Evolutionary conservation across 2,888 invertebrate species (phyloP).

Genomic region (Sabatieria punctata): DNA sequence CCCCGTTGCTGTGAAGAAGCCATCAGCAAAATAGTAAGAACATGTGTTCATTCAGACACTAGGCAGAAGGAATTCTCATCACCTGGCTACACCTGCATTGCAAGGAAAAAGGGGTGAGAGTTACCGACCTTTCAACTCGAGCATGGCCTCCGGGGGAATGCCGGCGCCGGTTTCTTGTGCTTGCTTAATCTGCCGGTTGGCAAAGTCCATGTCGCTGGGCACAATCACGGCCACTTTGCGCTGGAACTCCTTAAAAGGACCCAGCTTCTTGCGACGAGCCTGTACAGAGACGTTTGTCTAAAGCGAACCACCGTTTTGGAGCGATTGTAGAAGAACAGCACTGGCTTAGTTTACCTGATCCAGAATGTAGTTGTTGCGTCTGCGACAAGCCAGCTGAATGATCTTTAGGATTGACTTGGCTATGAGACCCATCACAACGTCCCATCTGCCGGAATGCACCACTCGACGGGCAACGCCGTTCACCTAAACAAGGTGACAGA

Average conservation of each 20-base stretch:
- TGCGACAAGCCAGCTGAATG: conserved; percentile 28
- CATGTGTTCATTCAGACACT: no score
- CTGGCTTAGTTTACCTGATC: conserved; percentile 75
- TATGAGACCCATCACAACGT: conserved; percentile 66
- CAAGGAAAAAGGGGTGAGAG: no score
- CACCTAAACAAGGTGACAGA: conserved; percentile 36
- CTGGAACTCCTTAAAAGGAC: conserved; percentile 82
- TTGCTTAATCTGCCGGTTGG: conserved; percentile 58
- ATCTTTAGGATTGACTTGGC: conserved; percentile 52
- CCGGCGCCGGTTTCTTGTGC: conserved; percentile 75
- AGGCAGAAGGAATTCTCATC: no score
- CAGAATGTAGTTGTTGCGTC: conserved; percentile 76
- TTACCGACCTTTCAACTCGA: conserved; percentile 88
- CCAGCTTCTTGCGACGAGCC: conserved; percentile 91
- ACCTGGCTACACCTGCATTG: no score
- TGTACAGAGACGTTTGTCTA: conserved; percentile 94
- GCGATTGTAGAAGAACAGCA: neutral
- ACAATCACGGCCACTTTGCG: conserved; percentile 80
- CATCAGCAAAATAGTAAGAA: no score
- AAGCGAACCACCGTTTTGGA: neutral
- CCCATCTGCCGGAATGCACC: conserved; percentile 65
- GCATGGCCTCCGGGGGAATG: conserved; percentile 72
- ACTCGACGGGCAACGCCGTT: conserved; percentile 64
- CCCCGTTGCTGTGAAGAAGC: no score
- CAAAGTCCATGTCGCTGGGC: conserved; percentile 73